Conservation (phyloP, 1,140 invertebrate genomes). For the Drosophila albomicans region DNA sequence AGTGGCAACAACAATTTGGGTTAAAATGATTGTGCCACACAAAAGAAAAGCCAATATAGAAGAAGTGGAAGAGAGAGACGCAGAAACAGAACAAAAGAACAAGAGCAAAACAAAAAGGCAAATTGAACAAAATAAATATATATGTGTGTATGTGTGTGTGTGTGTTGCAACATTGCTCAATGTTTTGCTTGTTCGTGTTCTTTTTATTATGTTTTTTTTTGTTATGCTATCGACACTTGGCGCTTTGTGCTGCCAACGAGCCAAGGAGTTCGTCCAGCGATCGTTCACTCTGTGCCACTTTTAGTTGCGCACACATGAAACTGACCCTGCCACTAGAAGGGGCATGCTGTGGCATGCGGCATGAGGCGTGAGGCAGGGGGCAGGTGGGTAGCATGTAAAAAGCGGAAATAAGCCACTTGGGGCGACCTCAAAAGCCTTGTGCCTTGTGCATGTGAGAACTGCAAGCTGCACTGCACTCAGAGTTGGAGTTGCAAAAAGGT, state of each 20-base stretch:
- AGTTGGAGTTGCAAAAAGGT: neutral
- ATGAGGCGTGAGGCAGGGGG: neutral
- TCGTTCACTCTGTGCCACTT: conserved; percentile 73
- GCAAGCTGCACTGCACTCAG: neutral
- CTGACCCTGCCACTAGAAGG: conserved; percentile 48
- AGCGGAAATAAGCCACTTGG: conserved; percentile 82
- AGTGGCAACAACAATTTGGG: conserved; percentile 66
- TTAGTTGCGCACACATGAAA: conserved; percentile 52
- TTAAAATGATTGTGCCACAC: conserved; percentile 73
- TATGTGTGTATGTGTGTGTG: neutral
- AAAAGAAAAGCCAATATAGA: conserved; percentile 46
- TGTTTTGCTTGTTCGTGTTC: conserved; percentile 14
- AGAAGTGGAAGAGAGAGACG: conserved; percentile 45
- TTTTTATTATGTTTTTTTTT: conserved; percentile 50
- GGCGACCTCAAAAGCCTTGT: conserved; percentile 70
- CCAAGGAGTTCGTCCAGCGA: conserved; percentile 36
- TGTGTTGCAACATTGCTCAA: conserved; percentile 26
- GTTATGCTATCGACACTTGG: conserved; percentile 73
- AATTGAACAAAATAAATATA: conserved; percentile 61
- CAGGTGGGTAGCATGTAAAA: conserved; percentile 54
- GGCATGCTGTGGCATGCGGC: no score
- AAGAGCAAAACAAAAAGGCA: conserved; percentile 70
- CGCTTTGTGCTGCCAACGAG: conserved; percentile 65
- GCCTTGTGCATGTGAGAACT: conserved; percentile 1
- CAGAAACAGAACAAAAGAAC: conserved; percentile 56